Percentiles rank a stretch among this genome's conserved stretches.
These are phyloP conservation scores for Siniperca scherzeri DNA, from an alignment of 2,797 vertebrate genomes.

Conservation along the genomic window DNA sequence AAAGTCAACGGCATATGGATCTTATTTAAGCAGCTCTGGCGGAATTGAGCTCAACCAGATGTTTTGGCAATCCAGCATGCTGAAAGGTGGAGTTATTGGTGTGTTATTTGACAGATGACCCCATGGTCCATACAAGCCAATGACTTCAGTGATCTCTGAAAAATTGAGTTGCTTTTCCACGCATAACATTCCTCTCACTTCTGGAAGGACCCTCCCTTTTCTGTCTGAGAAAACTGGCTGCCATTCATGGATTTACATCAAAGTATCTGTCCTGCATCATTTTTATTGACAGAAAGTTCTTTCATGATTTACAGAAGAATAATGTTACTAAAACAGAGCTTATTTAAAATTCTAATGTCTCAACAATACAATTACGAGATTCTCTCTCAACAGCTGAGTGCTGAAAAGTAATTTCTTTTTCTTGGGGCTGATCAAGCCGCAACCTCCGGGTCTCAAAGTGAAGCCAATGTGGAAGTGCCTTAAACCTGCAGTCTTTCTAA, in stretches of 20 bases:
- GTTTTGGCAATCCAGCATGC: conserved; percentile 31
- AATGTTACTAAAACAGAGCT: neutral
- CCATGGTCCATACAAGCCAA: neutral
- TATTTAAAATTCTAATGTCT: neutral
- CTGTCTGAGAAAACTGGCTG: neutral
- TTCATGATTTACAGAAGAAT: neutral
- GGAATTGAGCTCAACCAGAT: conserved; percentile 43
- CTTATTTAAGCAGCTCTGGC: conserved; percentile 19
- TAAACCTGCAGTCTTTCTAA: no score
- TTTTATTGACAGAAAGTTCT: neutral
- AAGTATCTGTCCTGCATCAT: neutral
- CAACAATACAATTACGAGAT: neutral
- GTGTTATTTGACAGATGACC: conserved; percentile 42
- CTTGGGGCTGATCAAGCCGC: neutral
- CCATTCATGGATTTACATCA: neutral
- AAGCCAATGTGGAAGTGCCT: no score
- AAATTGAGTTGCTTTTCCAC: neutral
- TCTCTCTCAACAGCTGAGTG: neutral
- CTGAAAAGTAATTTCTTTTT: neutral
- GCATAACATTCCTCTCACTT: neutral
- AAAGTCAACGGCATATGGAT: conserved; percentile 33
- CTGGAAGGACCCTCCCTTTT: neutral
- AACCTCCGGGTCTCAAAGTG: no score
- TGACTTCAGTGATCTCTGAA: neutral
- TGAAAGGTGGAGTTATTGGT: conserved; percentile 41